These are phyloP conservation scores for Enteromius mattozi DNA, from an alignment of 2,797 vertebrate genomes.

Conservation along the genomic window DNA sequence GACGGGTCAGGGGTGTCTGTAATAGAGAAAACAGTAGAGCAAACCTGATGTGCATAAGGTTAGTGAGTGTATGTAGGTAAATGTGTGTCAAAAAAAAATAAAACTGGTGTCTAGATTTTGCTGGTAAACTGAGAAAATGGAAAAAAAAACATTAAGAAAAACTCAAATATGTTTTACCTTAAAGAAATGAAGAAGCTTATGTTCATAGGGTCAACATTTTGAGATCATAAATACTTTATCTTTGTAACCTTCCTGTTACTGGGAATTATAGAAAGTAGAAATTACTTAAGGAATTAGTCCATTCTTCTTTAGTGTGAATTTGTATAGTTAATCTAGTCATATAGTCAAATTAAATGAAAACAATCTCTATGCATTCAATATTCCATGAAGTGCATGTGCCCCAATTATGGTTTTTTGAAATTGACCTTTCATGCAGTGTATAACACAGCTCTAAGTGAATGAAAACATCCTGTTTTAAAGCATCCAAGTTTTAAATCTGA, in stretches of 20 bases:
- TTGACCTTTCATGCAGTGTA: too few species aligned
- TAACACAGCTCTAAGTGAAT: too few species aligned
- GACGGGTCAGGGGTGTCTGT: conserved; percentile 30
- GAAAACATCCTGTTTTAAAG: too few species aligned
- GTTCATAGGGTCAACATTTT: neutral
- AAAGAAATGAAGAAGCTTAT: neutral
- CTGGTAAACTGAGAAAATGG: neutral
- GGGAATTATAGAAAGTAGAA: neutral
- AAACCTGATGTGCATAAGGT: neutral
- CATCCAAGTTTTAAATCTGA: too few species aligned
- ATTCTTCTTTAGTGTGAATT: too few species aligned
- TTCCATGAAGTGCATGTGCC: too few species aligned
- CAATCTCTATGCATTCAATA: too few species aligned
- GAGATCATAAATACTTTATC: neutral
- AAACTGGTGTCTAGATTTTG: neutral
- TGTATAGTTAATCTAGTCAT: too few species aligned
- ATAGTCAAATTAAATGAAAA: too few species aligned
- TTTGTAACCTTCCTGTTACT: neutral
- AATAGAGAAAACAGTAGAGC: conserved; percentile 22
- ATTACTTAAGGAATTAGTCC: too few species aligned
- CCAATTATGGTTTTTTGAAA: too few species aligned
- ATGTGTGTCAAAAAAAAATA: neutral
- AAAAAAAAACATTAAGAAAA: neutral
- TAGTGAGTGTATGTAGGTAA: neutral
- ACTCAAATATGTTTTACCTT: neutral